phyloP scores from a whole-genome alignment of 2,888 invertebrate species.

The Eupithecia inturbata region DNA sequence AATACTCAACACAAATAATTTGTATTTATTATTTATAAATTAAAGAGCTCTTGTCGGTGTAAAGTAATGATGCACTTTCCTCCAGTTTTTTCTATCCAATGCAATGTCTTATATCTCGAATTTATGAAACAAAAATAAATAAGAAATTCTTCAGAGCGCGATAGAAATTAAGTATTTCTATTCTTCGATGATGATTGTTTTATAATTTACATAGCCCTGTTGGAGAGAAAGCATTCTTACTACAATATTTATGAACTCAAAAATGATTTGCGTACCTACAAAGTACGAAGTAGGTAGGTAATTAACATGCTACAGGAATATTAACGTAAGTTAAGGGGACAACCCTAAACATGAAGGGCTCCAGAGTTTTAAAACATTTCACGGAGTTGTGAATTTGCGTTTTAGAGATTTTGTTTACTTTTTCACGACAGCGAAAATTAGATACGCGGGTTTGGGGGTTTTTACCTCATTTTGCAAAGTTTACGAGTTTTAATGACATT shows the following conservation, averaged over 20 bases:
- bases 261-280: conserved; percentile 6
- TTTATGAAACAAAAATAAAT: neutral
- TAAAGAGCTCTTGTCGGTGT: too few relatives aligned
- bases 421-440: conserved; percentile 9
- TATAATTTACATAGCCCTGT: neutral
- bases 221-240: conserved; percentile 1
- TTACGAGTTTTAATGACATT: neutral
- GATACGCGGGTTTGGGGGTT: neutral
- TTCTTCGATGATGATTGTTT: neutral
- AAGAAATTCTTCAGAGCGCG: neutral
- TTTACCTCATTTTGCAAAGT: conserved; percentile 7
- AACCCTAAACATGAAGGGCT: conserved; percentile 41
- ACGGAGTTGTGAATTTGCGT: conserved; percentile 43
- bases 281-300: too few relatives aligned
- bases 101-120: too few relatives aligned
- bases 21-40: too few relatives aligned
- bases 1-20: too few relatives aligned
- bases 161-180: neutral
- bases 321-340: conserved; percentile 9
- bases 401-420: conserved; percentile 32
- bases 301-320: conserved; percentile 6
- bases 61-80: too few relatives aligned
- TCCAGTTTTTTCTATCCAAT: too few relatives aligned
- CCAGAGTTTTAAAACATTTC: conserved; percentile 42
- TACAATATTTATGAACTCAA: conserved; percentile 9